These are phyloP conservation scores for Drosophila multiciliata DNA, from an alignment of 2,888 invertebrate species.

Conservation along the genomic window DNA sequence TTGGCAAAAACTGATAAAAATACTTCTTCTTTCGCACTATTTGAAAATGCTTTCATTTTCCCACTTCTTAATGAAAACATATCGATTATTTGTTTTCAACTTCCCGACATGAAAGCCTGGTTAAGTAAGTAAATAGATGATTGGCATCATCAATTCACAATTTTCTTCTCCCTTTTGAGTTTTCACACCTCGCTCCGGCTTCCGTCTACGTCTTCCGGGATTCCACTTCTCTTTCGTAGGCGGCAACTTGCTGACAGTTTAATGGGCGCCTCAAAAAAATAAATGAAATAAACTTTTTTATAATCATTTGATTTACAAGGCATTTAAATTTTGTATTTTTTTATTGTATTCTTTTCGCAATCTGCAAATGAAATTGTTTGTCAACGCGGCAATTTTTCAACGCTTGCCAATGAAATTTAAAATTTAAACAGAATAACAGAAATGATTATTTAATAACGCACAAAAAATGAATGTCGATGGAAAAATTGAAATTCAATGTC, in stretches of 20 bases:
- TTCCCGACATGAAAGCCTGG: conserved; percentile 9
- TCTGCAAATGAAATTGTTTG: conserved; percentile 74
- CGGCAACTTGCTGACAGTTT: conserved; percentile 68
- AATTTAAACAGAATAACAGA: conserved; percentile 13
- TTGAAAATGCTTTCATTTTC: not conserved
- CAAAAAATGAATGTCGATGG: conserved; percentile 54
- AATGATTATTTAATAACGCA: conserved; percentile 65
- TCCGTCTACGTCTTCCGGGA: conserved; percentile 39
- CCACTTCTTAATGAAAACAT: not conserved
- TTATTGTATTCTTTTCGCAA: conserved; percentile 47
- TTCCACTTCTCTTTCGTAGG: conserved; percentile 24
- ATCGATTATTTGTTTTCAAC: conserved; percentile 16
- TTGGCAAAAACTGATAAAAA: not conserved
- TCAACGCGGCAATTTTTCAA: conserved; percentile 65
- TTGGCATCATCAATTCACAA: conserved; percentile 50
- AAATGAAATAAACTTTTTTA: conserved; percentile 40
- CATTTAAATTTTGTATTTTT: conserved; percentile 27
- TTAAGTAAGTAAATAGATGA: conserved; percentile 43
- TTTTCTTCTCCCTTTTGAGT: conserved; percentile 41
- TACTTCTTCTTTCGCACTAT: not conserved
- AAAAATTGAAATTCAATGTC: conserved; percentile 29
- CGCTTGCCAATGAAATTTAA: conserved; percentile 48
- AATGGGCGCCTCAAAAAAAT: conserved; percentile 58
- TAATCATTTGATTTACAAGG: conserved; percentile 72
- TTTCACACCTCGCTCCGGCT: conserved; percentile 57